Percentiles rank a stretch among this genome's conserved stretches.
These are phyloP conservation scores for Argyrosomus regius DNA, from an alignment of 2,797 vertebrate species.

Conservation along the genomic window DNA sequence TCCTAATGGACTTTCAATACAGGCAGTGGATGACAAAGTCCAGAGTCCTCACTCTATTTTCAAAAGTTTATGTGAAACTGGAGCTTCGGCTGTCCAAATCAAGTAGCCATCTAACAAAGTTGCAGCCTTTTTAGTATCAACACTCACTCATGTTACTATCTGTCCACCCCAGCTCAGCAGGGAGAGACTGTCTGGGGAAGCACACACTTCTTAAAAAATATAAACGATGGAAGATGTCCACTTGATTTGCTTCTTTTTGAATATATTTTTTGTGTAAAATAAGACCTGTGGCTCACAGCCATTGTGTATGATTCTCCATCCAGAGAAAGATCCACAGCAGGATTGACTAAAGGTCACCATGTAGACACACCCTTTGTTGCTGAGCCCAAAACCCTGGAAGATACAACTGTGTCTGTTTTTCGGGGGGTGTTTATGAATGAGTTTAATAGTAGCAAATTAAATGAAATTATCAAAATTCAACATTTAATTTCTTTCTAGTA, in stretches of 20 bases:
- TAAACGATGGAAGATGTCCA: neutral
- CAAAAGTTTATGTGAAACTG: neutral
- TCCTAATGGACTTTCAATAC: neutral
- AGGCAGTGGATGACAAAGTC: neutral
- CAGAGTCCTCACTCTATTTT: neutral
- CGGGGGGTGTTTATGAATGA: too few species aligned
- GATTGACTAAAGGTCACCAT: too few species aligned
- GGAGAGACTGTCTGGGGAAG: neutral
- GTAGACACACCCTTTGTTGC: too few species aligned
- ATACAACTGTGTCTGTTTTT: too few species aligned
- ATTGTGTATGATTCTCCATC: too few species aligned
- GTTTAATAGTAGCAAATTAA: too few species aligned
- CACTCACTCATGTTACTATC: neutral
- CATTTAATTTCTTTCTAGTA: too few species aligned
- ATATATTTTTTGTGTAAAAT: neutral
- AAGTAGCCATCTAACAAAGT: neutral
- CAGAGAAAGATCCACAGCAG: too few species aligned
- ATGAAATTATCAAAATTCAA: too few species aligned
- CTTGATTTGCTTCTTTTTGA: neutral
- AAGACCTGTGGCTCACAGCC: too few species aligned
- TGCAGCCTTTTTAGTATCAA: neutral
- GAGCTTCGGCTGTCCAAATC: neutral
- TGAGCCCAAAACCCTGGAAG: too few species aligned
- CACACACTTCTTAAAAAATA: neutral
- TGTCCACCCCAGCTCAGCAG: neutral